Conservation (phyloP, 2,797 vertebrate species). For the Coreius guichenoti region DNA sequence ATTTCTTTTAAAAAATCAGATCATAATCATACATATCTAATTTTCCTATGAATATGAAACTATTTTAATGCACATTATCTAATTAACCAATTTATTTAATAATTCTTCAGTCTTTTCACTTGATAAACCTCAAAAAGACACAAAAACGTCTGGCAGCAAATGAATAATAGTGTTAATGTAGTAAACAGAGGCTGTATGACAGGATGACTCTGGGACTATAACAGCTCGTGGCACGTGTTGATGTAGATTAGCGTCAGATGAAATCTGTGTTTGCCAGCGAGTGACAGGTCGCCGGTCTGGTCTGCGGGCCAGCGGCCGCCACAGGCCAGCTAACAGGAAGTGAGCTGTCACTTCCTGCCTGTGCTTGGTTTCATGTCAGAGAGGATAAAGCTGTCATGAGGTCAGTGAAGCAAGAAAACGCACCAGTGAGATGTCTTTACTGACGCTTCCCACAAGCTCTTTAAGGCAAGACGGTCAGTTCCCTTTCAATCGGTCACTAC, state of each 20-base stretch:
- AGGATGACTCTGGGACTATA: constrained; percentile 31
- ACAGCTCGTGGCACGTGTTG: constrained; percentile 47
- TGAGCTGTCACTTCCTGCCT: constrained; percentile 34
- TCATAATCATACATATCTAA: no score
- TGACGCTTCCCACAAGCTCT: not conserved
- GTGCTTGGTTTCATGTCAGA: constrained; percentile 7
- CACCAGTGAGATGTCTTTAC: not conserved
- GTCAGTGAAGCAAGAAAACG: not conserved
- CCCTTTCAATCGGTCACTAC: no score
- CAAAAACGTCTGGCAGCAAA: constrained; percentile 9
- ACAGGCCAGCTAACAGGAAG: constrained; percentile 31
- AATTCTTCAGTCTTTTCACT: no score
- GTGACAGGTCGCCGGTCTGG: constrained; percentile 25
- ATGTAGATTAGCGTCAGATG: constrained; percentile 48
- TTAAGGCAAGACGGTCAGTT: not conserved
- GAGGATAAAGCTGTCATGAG: not conserved
- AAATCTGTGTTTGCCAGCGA: constrained; percentile 40
- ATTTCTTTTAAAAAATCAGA: no score
- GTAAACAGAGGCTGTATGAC: not conserved
- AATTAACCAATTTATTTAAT: not conserved
- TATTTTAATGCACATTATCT: not conserved
- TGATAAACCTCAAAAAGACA: not conserved
- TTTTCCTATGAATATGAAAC: no score
- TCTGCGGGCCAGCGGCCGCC: constrained; percentile 27
- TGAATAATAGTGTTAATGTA: constrained; percentile 5